Conservation (phyloP, 2,113 vertebrate species). For the Procavia capensis region DNA sequence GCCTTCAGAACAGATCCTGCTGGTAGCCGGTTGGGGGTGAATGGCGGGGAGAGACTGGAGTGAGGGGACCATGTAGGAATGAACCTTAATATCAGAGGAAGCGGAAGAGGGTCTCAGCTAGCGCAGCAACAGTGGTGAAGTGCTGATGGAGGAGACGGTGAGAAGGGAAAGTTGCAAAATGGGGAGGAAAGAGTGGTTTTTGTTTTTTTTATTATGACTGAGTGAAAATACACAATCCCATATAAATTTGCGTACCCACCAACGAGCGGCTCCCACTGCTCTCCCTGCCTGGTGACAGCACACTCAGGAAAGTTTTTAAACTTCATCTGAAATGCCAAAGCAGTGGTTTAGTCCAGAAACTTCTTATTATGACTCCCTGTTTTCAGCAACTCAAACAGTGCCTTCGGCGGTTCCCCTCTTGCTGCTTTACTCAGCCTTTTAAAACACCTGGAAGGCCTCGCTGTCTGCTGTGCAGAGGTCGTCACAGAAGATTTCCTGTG, state of each 20-base stretch:
- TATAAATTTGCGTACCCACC: too few relatives aligned
- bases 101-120: background rate
- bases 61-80: background rate
- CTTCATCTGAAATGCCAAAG: background rate
- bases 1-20: background rate
- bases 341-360: background rate
- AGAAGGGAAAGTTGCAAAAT: too few relatives aligned
- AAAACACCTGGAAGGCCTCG: background rate
- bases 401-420: background rate
- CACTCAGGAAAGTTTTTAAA: background rate
- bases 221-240: too few relatives aligned
- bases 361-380: background rate
- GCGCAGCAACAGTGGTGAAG: background rate
- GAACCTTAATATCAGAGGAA: background rate
- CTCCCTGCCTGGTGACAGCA: too few relatives aligned
- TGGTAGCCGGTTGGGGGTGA: background rate
- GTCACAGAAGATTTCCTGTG: background rate
- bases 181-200: background rate
- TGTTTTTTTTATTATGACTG: too few relatives aligned
- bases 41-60: background rate
- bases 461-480: background rate
- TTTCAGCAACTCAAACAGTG: background rate
- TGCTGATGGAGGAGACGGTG: background rate
- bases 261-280: too few relatives aligned
- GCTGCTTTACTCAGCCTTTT: background rate